phyloP scores from a whole-genome alignment of 2,797 vertebrate species.

The Rhincodon typus region DNA sequence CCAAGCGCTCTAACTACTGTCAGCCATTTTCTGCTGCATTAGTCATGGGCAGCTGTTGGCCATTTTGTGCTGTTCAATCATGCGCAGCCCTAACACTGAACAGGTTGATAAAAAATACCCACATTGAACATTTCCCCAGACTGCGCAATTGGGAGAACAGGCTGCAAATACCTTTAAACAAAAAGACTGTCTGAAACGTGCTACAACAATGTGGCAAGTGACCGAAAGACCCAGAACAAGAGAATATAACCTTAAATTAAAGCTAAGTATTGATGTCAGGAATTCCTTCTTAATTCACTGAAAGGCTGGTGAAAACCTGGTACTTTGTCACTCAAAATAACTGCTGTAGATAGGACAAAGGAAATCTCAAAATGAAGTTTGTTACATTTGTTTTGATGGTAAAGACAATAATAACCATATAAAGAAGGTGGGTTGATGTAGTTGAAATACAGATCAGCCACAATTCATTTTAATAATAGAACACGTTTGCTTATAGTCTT shows the following conservation, averaged over 20 bases:
- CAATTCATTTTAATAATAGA: background rate
- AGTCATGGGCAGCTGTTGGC: too few species aligned
- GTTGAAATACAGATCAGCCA: background rate
- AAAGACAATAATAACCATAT: background rate
- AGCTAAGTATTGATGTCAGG: background rate
- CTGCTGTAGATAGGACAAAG: background rate
- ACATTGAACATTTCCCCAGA: background rate
- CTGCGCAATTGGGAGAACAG: background rate
- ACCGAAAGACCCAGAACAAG: background rate
- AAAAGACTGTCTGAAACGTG: background rate
- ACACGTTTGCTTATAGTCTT: background rate
- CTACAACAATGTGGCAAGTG: background rate
- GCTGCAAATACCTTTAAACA: background rate
- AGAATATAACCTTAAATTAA: background rate
- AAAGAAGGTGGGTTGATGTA: background rate
- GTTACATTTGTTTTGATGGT: background rate
- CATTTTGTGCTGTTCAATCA: too few species aligned
- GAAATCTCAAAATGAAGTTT: background rate
- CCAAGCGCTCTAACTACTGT: too few species aligned
- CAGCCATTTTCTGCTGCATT: too few species aligned
- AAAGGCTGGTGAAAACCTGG: background rate
- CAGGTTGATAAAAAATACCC: too few species aligned
- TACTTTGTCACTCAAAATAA: background rate
- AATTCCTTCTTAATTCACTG: background rate
- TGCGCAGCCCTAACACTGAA: too few species aligned